phyloP scores from a whole-genome alignment of 2,888 invertebrate species.

The Himalopsyche tibetana region DNA sequence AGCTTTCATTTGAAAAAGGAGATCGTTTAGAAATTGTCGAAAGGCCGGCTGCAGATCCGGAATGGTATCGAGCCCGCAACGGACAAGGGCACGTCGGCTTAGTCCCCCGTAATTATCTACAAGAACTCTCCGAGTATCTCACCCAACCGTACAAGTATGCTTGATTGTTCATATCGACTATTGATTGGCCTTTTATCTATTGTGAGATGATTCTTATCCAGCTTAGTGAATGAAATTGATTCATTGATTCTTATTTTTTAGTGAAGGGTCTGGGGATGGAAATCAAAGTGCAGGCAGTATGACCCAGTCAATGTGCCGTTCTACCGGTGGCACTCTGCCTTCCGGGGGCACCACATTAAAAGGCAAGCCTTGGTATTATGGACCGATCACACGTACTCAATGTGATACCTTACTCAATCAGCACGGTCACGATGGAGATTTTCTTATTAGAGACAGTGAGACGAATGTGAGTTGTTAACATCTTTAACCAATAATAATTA shows the following conservation, averaged over 20 bases:
- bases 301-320: slow-evolving; percentile 78
- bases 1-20: slow-evolving; percentile 97
- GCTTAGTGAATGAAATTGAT: no score
- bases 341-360: slow-evolving; percentile 74
- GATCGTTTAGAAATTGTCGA: slow-evolving; percentile 97
- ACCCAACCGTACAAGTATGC: slow-evolving; percentile 87
- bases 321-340: slow-evolving; percentile 49
- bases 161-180: neutral
- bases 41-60: slow-evolving; percentile 97
- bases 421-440: slow-evolving; percentile 98
- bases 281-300: slow-evolving; percentile 67
- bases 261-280: slow-evolving; percentile 68
- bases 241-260: slow-evolving; percentile 69
- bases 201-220: no score
- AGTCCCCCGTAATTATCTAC: slow-evolving; percentile 96
- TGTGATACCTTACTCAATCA: slow-evolving; percentile 97
- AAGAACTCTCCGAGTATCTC: slow-evolving; percentile 93
- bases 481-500: no score
- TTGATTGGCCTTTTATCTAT: neutral
- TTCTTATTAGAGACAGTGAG: slow-evolving; percentile 98
- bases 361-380: slow-evolving; percentile 98
- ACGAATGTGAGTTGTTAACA: slow-evolving; percentile 89
- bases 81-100: slow-evolving; percentile 94
- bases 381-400: slow-evolving; percentile 95
- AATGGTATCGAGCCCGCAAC: slow-evolving; percentile 98